Percentiles rank a stretch among this genome's conserved stretches.
Evolutionary conservation across 2,888 invertebrate genomes (phyloP).

Genomic region (Galeopsomyia nigrocyanea): DNA sequence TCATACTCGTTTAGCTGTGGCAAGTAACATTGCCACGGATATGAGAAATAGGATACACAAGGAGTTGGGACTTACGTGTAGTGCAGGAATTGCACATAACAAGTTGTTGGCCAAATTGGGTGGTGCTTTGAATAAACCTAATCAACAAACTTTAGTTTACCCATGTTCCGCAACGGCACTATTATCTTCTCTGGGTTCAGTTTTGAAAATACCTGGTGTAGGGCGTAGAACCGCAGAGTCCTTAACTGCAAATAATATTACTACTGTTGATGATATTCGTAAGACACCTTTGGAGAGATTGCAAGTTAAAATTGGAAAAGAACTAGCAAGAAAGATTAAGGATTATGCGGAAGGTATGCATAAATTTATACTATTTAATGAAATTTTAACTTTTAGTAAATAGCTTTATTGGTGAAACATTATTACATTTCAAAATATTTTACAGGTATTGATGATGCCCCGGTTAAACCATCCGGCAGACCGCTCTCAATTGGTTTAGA

Average conservation of each 20-base stretch:
- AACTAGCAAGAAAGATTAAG: slow-evolving; percentile 79
- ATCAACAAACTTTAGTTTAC: slow-evolving; percentile 84
- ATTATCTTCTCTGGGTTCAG: slow-evolving; percentile 75
- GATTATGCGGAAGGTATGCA: slow-evolving; percentile 77
- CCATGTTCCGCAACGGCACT: slow-evolving; percentile 78
- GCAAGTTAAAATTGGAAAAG: slow-evolving; percentile 74
- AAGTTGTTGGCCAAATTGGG: slow-evolving; percentile 86
- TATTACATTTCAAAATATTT: slow-evolving; percentile 1
- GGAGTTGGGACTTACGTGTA: slow-evolving; percentile 81
- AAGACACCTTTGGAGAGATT: slow-evolving; percentile 74
- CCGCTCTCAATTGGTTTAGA: slow-evolving; percentile 86
- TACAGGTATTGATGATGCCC: slow-evolving; percentile 74
- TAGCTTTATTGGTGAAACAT: not conserved
- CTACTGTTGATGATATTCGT: slow-evolving; percentile 78
- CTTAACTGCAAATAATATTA: slow-evolving; percentile 72
- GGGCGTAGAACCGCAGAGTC: slow-evolving; percentile 78
- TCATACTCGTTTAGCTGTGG: slow-evolving; percentile 77
- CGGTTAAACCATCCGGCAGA: slow-evolving; percentile 81
- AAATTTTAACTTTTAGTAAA: not conserved
- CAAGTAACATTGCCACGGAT: slow-evolving; percentile 82
- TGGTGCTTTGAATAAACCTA: slow-evolving; percentile 82
- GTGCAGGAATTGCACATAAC: slow-evolving; percentile 88
- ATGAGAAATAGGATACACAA: slow-evolving; percentile 79
- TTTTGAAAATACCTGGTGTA: slow-evolving; percentile 81
- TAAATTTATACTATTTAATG: not conserved